Conservation (phyloP, 2,888 invertebrate genomes). For the Phragmatobia fuliginosa region DNA sequence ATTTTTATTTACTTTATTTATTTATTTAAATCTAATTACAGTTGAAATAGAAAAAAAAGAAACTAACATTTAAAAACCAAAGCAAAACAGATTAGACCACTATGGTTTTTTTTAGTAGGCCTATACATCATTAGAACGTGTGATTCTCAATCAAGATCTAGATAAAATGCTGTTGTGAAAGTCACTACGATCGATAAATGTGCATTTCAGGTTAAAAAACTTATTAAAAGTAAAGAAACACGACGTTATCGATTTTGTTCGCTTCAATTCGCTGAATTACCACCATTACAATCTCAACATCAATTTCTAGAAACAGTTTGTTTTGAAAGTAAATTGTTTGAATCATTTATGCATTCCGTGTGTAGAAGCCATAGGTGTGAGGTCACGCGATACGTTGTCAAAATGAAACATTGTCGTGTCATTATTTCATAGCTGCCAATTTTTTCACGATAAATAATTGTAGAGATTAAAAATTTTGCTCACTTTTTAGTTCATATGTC, state of each 20-base stretch:
- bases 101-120: no score
- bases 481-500: background rate
- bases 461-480: conserved; percentile 13
- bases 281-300: conserved; percentile 23
- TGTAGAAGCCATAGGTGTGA: conserved; percentile 64
- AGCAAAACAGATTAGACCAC: no score
- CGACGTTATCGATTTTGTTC: background rate
- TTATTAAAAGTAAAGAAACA: background rate
- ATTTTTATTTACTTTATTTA: no score
- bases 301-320: conserved; percentile 37
- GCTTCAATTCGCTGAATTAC: background rate
- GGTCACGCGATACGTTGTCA: conserved; percentile 68
- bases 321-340: conserved; percentile 55
- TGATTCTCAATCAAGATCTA: no score
- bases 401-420: conserved; percentile 59
- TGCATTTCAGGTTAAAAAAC: background rate
- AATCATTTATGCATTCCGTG: conserved; percentile 69
- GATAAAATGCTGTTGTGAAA: background rate
- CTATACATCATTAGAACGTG: no score
- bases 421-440: conserved; percentile 37
- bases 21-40: no score
- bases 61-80: no score
- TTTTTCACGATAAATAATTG: conserved; percentile 33
- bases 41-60: no score
- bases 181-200: no score